phyloP scores from a whole-genome alignment of 2,113 vertebrate genomes.

The Fukomys damarensis region DNA sequence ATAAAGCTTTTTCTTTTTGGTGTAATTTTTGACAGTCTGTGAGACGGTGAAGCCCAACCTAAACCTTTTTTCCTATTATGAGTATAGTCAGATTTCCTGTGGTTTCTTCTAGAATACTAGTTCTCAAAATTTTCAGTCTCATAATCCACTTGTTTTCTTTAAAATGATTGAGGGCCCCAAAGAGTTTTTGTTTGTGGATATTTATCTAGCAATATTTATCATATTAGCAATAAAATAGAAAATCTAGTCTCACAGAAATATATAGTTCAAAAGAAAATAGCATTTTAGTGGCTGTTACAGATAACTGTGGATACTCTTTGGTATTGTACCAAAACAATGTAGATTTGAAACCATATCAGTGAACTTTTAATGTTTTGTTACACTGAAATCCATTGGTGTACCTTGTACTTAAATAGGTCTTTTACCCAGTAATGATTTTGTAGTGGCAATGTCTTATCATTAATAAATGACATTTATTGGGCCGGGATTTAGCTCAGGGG shows the following conservation, averaged over 20 bases:
- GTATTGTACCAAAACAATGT: background rate
- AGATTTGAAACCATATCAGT: background rate
- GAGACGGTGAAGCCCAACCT: background rate
- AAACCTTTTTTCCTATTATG: constrained; percentile 6
- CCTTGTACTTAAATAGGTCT: background rate
- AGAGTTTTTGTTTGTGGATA: background rate
- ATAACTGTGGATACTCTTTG: background rate
- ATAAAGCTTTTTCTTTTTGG: background rate
- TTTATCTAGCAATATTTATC: background rate
- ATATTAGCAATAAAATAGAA: background rate
- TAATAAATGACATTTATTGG: background rate
- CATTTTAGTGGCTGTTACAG: background rate
- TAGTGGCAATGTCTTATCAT: background rate
- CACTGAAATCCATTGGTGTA: background rate
- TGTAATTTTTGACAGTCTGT: constrained; percentile 3
- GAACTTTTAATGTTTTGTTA: background rate
- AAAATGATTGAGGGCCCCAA: background rate
- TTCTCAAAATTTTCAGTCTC: background rate
- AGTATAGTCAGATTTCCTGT: background rate
- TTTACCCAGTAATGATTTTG: background rate
- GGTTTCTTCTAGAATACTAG: background rate
- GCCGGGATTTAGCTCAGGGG: too few relatives aligned
- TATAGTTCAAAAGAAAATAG: background rate
- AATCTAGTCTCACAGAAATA: background rate
- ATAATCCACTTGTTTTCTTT: background rate